Conservation (phyloP, 1,140 invertebrate species). For the Penaeus chinensis region DNA sequence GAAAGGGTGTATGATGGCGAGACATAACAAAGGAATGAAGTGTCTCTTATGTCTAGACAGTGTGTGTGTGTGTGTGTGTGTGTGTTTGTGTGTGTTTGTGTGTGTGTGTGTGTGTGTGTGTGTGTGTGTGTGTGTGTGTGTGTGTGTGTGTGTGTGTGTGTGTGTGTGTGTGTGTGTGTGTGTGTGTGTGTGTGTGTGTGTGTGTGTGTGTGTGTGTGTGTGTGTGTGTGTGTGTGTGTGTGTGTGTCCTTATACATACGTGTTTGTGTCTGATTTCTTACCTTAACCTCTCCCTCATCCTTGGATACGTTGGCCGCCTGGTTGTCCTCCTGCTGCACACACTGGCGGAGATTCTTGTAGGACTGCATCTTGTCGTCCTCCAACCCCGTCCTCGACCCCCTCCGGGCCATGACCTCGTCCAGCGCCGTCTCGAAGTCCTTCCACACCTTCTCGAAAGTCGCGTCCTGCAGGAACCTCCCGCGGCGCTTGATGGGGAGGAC, state of each 20-base stretch:
- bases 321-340: constrained; percentile 54
- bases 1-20: no score
- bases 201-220: no score
- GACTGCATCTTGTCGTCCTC: constrained; percentile 41
- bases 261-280: constrained; percentile 11
- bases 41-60: no score
- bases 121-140: not conserved
- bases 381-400: constrained; percentile 29
- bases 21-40: no score
- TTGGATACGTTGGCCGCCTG: constrained; percentile 55
- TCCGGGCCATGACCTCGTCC: constrained; percentile 53
- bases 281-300: constrained; percentile 54
- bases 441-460: constrained; percentile 61
- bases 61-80: no score
- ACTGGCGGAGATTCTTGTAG: constrained; percentile 55
- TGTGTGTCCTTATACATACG: not conserved
- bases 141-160: not conserved
- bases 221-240: not conserved
- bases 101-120: no score
- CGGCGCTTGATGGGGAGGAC: constrained; percentile 55
- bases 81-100: no score
- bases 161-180: no score
- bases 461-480: constrained; percentile 62
- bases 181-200: no score
- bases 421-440: constrained; percentile 61